phyloP scores from a whole-genome alignment of 1,140 invertebrate genomes.

The Bombus terrestris region DNA sequence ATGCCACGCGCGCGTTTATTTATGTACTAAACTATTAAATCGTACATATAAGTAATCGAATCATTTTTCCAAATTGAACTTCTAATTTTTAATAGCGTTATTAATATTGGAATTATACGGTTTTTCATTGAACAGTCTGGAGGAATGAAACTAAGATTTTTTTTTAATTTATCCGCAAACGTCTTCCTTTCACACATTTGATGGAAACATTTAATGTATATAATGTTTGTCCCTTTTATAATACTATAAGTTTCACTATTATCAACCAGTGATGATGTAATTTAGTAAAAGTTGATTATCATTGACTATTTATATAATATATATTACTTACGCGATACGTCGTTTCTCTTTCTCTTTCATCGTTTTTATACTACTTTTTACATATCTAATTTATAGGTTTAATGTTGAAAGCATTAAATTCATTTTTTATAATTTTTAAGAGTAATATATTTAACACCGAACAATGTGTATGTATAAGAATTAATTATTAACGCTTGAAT shows the following conservation, averaged over 20 bases:
- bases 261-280: slow-evolving; percentile 15
- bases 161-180: not conserved
- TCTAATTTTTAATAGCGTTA: slow-evolving; percentile 12
- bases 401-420: slow-evolving; percentile 5
- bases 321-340: slow-evolving; percentile 29
- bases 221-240: not conserved
- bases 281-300: slow-evolving; percentile 43
- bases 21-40: not conserved
- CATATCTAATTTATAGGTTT: slow-evolving; percentile 15
- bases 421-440: slow-evolving; percentile 27
- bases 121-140: not conserved
- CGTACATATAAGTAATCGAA: not conserved
- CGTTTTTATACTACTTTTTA: slow-evolving; percentile 23
- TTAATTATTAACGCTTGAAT: not conserved
- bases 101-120: slow-evolving; percentile 27
- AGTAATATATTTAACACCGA: not conserved
- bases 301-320: slow-evolving; percentile 19
- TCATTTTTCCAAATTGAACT: not conserved
- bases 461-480: not conserved
- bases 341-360: not conserved
- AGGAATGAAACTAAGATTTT: slow-evolving; percentile 27
- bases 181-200: slow-evolving; percentile 19
- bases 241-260: not conserved
- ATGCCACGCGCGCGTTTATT: slow-evolving; percentile 32
- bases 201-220: not conserved